A percentile compares a stretch with the other conserved stretches of the same genome.
Conservation (phyloP, 2,797 vertebrate species). For the Scleropages formosus region DNA sequence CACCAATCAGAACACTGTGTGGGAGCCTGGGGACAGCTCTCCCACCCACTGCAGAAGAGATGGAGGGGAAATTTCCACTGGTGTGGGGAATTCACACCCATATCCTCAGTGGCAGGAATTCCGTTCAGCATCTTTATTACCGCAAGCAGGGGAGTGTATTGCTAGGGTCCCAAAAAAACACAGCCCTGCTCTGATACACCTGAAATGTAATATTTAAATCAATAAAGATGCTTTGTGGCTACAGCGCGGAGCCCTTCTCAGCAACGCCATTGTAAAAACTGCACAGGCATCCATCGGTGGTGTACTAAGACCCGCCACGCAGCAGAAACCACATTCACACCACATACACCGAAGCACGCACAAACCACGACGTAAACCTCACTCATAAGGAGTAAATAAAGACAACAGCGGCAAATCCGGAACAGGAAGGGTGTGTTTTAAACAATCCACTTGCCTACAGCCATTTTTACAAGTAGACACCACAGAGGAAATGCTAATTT, state of each 20-base stretch:
- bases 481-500: no score
- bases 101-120: not conserved
- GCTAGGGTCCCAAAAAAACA: not conserved
- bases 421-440: no score
- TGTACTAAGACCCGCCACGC: not conserved
- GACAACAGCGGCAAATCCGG: no score
- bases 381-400: not conserved
- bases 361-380: not conserved
- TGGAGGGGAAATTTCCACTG: not conserved
- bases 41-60: not conserved
- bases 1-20: not conserved
- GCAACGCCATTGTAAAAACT: not conserved
- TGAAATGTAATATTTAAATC: not conserved
- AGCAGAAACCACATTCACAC: not conserved
- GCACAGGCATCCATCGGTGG: no score
- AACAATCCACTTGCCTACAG: no score
- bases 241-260: not conserved
- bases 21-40: not conserved
- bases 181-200: not conserved
- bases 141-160: not conserved
- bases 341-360: not conserved
- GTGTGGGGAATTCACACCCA: constrained; percentile 12
- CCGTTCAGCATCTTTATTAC: not conserved
- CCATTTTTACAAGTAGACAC: no score
- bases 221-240: not conserved